phyloP scores from a whole-genome alignment of 2,797 vertebrate genomes.

The Phoebastria nigripes region DNA sequence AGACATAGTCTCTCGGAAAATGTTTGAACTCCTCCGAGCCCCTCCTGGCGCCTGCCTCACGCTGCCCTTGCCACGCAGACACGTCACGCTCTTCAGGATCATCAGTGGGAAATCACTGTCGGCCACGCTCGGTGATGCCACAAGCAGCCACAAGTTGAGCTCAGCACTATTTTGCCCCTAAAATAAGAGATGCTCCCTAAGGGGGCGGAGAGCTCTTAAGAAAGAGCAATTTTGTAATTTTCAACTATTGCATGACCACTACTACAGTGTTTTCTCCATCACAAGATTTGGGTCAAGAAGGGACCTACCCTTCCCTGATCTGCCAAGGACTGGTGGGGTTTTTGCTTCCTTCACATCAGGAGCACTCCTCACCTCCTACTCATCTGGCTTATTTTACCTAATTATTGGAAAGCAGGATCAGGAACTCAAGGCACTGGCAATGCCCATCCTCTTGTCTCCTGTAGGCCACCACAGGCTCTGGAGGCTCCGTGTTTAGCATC shows the following conservation, averaged over 20 bases:
- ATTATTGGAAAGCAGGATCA: neutral
- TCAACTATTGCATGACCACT: neutral
- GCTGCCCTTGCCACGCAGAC: neutral
- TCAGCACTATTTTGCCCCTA: neutral
- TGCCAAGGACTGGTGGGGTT: neutral
- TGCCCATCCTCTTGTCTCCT: neutral
- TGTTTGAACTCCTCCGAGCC: neutral
- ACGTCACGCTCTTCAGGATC: neutral
- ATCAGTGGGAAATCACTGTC: neutral
- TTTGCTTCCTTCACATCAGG: neutral
- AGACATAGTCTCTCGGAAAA: neutral
- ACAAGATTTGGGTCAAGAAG: neutral
- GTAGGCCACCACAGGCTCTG: neutral
- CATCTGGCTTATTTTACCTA: neutral
- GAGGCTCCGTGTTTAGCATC: neutral
- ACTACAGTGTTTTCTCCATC: neutral
- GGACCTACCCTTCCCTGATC: neutral
- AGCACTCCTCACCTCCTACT: neutral
- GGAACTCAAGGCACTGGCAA: neutral
- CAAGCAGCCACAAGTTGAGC: neutral
- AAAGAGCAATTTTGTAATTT: neutral
- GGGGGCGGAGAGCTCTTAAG: neutral
- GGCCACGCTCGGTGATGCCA: rapidly evolving
- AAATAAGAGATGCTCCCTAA: neutral
- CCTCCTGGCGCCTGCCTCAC: neutral